Base-by-base conservation (phyloP, 1,140 invertebrate species). In the Papilio polytes region DNA sequence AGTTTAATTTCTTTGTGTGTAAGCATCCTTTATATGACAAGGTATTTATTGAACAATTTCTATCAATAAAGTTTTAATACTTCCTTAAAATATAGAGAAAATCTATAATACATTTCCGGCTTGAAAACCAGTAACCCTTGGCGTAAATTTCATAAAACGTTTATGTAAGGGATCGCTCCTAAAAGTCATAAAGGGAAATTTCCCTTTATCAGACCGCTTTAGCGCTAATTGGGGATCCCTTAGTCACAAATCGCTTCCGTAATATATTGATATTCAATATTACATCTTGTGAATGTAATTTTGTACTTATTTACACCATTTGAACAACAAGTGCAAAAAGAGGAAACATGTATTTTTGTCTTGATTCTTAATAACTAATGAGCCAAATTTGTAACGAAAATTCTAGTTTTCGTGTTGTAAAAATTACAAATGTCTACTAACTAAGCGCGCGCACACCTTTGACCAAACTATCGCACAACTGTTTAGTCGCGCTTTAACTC, bases 161-260 rank as follows among this genome's bases (percentile, higher is more conserved):
- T 70, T 70, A 63, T 56, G n/a, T 63, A 70, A 70, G 22, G 22
- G 63, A 63, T 70, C 63, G 26, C 63, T 70, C 26, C 63, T 70
- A 31, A 70, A 70, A 70, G 22, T 36, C 63, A 31, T 36, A 70
- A 31, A 70, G 22, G 63, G 63, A 36, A 70, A 36, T 70, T 70
- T 70, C 26, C 63, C 63, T 36, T 70, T 70, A 70, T 31, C 63
- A 31, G 22, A 70, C 13, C 63, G 26, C 12, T 70, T 70, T 31
- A 70, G 63, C 22, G 63, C 63, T 70, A 70, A 70, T 70, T 70
- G 63, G 26, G 63, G 26, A 70, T 31, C 63, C 6, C 31, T 70
- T 26, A 26, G 63, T 15, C 13, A 22, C 22, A 70, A 70, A 70
- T 15, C 22, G 63, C 13, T 31, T 26, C 63, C 22, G 12, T 26